Base-by-base conservation (phyloP, 2,113 vertebrate species). In the Anas platyrhynchos region DNA sequence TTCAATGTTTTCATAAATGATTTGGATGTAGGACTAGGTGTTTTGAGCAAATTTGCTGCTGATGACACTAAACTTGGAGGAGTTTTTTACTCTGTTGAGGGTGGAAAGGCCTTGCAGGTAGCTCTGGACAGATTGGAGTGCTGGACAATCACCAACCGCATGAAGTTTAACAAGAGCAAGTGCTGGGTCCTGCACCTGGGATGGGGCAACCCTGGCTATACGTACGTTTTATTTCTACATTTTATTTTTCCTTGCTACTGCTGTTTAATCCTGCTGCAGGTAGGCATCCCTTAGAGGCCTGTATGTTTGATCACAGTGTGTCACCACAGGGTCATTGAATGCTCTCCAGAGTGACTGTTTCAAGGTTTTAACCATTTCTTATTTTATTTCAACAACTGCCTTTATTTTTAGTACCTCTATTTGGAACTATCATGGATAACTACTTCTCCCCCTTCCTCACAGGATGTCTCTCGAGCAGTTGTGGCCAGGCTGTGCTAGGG, bases 241-340 rank as follows among this genome's bases (percentile, higher is more conserved):
- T 32, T 90, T 31, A 34, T 77, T 86, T 72, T 44, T 55, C 29
- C 58, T 59, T 48, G 48, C 44, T 86, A 43, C 43, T 68, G 50
- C 14, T 68, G 18, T 69, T 81, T 26, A 59, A 65, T n/a, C 27
- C 34, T 26, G n/a, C n/a, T 71, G 41, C 36, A 75, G 18, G 31
- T 66, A 38, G 13, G 27, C 16, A 77, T 12, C 25, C 16, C 75
- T 26, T 66, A 21, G 13, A 69, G 38, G 55, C n/a, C 23, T 3
- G 3, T 27, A 0, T 41, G 52, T 59, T 67, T 43, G 46, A 27
- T 23, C 1, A 9, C 11, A 52, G 44, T 2, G 3, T 0, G 27
- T 16, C 21, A 71, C 46, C 22, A 18, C 31, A 46, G 31, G 15
- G 43, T 16, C 31, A 23, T 17, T 52, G 38, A 23, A 8, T 17